Percentiles rank a stretch among this genome's conserved stretches.
Evolutionary conservation across 2,888 invertebrate species (phyloP).

Genomic region (Phaedon cochleariae): DNA sequence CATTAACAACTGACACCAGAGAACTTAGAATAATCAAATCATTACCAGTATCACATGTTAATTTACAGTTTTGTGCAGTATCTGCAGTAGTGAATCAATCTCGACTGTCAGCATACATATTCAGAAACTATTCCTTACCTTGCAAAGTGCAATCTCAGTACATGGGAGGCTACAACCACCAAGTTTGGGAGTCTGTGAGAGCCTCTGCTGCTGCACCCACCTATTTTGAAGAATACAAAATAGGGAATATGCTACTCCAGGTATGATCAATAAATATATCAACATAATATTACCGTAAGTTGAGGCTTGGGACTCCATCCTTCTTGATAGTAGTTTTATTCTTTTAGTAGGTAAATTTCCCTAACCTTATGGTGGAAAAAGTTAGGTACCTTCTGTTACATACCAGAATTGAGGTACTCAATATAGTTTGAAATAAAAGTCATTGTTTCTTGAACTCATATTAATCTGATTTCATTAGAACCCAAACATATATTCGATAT

Average conservation of each 20-base stretch:
- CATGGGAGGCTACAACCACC: conserved; percentile 74
- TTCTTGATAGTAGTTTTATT: too few relatives aligned
- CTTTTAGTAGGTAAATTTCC: too few relatives aligned
- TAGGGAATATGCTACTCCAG: conserved; percentile 75
- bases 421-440: too few relatives aligned
- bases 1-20: too few relatives aligned
- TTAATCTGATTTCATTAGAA: too few relatives aligned
- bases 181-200: conserved; percentile 84
- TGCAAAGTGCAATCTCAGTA: conserved; percentile 75
- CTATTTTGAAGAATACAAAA: conserved; percentile 84
- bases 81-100: conserved; percentile 82
- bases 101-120: conserved; percentile 78
- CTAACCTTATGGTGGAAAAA: too few relatives aligned
- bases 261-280: conserved; percentile 52
- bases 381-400: too few relatives aligned
- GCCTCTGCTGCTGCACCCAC: conserved; percentile 93
- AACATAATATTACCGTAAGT: too few relatives aligned
- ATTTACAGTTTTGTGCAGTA: conserved; percentile 74
- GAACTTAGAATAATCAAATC: background rate
- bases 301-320: too few relatives aligned
- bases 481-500: too few relatives aligned
- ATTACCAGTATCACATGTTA: conserved; percentile 6
- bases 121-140: conserved; percentile 84
- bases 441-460: too few relatives aligned
- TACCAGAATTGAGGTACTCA: too few relatives aligned